phyloP scores from a whole-genome alignment of 1,140 invertebrate genomes.

The Goniozus legneri region DNA sequence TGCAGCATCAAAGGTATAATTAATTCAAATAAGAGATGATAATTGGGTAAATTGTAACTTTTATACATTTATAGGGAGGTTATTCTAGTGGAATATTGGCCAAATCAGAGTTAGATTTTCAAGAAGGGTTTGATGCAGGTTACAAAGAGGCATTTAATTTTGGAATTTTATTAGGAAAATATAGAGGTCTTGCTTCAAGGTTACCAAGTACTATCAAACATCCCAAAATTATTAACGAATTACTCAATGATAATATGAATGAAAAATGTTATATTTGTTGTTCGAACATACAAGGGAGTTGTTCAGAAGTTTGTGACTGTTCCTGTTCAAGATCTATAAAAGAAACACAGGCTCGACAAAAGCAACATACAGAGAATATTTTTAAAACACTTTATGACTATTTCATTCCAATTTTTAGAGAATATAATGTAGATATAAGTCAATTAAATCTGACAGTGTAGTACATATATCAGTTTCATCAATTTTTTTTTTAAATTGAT shows the following conservation, averaged over 20 bases:
- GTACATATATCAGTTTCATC: too few species aligned
- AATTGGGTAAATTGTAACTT: conserved; percentile 37
- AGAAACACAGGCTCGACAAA: too few species aligned
- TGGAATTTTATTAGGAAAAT: conserved; percentile 52
- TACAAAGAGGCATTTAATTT: conserved; percentile 56
- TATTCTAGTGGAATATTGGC: conserved; percentile 57
- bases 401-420: too few species aligned
- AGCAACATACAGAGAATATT: too few species aligned
- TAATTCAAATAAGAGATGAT: background rate
- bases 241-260: conserved; percentile 34
- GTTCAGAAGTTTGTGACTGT: too few species aligned
- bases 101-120: conserved; percentile 54
- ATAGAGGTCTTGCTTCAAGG: conserved; percentile 38
- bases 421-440: too few species aligned
- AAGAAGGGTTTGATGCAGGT: conserved; percentile 58
- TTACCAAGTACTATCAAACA: conserved; percentile 21
- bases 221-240: conserved; percentile 29
- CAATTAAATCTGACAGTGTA: too few species aligned
- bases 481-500: too few species aligned
- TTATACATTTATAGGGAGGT: conserved; percentile 47
- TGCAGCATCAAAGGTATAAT: conserved; percentile 33
- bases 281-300: too few species aligned
- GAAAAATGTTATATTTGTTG: conserved; percentile 42
- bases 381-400: too few species aligned
- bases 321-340: too few species aligned